Evolutionary conservation across 2,888 invertebrate species (phyloP).

Genomic region (Hydropsyche betteni): DNA sequence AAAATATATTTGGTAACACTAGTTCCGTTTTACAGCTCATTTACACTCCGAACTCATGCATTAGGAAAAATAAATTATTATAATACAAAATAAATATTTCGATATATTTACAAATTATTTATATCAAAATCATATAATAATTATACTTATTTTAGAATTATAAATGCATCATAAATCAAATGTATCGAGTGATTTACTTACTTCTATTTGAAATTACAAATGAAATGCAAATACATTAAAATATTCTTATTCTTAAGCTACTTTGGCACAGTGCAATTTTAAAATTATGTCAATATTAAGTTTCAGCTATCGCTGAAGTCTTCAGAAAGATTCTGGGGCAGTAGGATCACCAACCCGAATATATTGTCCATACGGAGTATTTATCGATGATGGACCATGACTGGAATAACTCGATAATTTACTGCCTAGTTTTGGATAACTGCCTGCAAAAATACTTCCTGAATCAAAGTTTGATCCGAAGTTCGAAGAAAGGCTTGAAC

Average conservation of each 20-base stretch:
- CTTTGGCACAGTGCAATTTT: too few species aligned
- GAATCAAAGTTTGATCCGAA: neutral
- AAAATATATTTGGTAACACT: constrained; percentile 22
- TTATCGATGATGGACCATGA: constrained; percentile 37
- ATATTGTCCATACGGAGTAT: constrained; percentile 50
- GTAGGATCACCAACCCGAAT: constrained; percentile 47
- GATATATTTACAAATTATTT: neutral
- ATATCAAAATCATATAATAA: too few species aligned
- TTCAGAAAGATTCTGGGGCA: constrained; percentile 11
- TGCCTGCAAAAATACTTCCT: constrained; percentile 1
- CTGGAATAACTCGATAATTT: neutral
- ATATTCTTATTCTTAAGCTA: too few species aligned
- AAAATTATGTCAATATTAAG: too few species aligned
- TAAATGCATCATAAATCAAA: too few species aligned
- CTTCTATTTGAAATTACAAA: too few species aligned
- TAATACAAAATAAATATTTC: neutral
- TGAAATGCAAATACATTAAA: too few species aligned
- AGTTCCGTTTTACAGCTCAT: constrained; percentile 11
- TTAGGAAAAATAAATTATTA: too few species aligned
- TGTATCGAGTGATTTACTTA: too few species aligned
- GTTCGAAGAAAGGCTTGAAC: neutral
- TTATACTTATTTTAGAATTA: too few species aligned
- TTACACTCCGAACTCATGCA: too few species aligned
- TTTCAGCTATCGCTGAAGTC: too few species aligned
- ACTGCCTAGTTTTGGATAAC: neutral